Evolutionary conservation across 2,113 vertebrate species (phyloP), one percentile per base, ranked within the genome.

Genomic region (Pyxicephalus adspersus): DNA sequence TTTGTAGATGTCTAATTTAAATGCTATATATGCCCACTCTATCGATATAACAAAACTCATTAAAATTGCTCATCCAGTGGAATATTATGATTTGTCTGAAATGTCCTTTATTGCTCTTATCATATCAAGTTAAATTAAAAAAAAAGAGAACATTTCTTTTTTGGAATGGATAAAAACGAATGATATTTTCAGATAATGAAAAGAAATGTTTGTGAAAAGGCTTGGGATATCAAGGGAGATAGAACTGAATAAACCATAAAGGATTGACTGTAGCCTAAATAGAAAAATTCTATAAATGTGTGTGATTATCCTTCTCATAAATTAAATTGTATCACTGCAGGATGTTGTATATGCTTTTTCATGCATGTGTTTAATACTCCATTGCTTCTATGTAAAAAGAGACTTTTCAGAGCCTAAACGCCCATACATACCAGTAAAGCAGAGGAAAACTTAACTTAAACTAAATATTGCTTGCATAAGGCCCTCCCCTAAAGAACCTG

Each of bases 21-120:
- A 63, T 61, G 57, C 54, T 34, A 55, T 55, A 31, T 72, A 6
- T 55, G 25, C 20, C 54, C 23, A 75, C 17, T 65, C 28, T 75
- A 50, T 75, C 57, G 22, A 50, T 50, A 63, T 75, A 63, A 61
- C 57, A 63, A 55, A 65, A 65, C 76, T 65, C 25, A 77, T 65
- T 64, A 65, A 38, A 77, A 31, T 65, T 77, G 26, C 28, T 57
- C 61, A 65, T 66, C 50, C 45, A 77, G 63, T 18, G 22, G 76
- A 54, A 65, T 66, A 34, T 77, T 28, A 55, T 77, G 63, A 76
- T 76, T 64, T 20, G 60, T 29, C 74, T 26, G 38, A 26, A 51
- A 51, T 64, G 61, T 55, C 13, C 60, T 77, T 54, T 65, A 65
- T 66, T 77, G 61, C 76, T 77, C 19, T 55, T 64, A 63, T 66